These are phyloP conservation scores for Illadopsis cleaveri DNA, from an alignment of 2,113 vertebrate species.

Conservation along the genomic window DNA sequence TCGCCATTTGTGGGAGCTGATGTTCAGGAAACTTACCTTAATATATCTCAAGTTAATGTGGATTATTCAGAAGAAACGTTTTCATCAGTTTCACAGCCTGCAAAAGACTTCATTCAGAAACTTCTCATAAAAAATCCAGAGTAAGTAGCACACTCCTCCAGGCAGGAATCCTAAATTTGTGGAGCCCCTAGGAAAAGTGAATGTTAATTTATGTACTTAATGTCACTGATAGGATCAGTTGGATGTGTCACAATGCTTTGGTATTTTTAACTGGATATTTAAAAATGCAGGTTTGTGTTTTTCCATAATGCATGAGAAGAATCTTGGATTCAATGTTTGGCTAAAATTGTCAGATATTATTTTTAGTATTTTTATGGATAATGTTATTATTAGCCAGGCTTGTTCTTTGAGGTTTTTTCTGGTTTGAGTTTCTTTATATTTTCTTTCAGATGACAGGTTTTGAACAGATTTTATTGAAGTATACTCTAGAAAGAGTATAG, in stretches of 20 bases:
- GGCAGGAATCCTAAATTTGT: neutral
- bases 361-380: neutral
- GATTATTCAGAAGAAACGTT: constrained; percentile 91
- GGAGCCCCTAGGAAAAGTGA: neutral
- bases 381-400: neutral
- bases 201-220: neutral
- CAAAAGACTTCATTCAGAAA: constrained; percentile 91
- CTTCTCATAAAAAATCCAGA: constrained; percentile 91
- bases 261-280: neutral
- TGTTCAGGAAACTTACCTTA: constrained; percentile 95
- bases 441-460: neutral
- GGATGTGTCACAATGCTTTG: neutral
- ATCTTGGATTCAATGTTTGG: neutral
- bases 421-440: neutral
- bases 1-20: constrained; percentile 92
- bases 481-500: neutral
- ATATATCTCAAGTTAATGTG: constrained; percentile 95
- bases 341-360: neutral
- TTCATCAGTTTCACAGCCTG: constrained; percentile 86
- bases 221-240: neutral
- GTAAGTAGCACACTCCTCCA: constrained; percentile 76
- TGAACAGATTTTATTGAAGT: neutral
- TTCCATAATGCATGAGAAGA: neutral
- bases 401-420: neutral
- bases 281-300: neutral